Percentiles rank a stretch among this genome's conserved stretches.
These are phyloP conservation scores for Dendrophyllia cribrosa DNA, from an alignment of 64 coral and sea anemone species.

Conservation along the genomic window DNA sequence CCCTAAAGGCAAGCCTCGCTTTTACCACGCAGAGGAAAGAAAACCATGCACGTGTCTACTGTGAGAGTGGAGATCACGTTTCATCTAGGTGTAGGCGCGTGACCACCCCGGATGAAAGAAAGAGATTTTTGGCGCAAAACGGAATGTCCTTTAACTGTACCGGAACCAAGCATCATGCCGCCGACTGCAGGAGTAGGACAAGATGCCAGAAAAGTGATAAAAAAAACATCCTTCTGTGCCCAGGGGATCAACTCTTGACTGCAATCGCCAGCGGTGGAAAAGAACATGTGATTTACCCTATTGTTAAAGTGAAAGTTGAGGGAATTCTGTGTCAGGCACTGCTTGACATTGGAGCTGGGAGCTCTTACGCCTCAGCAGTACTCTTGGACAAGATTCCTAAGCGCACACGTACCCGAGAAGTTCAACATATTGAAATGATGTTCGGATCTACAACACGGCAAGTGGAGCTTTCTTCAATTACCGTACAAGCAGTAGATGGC, in stretches of 20 bases:
- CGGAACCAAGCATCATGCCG: background rate
- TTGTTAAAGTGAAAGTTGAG: background rate
- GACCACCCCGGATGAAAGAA: background rate
- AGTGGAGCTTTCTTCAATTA: background rate
- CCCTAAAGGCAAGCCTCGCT: background rate
- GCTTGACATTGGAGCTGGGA: slow-evolving; percentile 3
- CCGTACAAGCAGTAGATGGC: background rate
- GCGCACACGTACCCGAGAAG: background rate
- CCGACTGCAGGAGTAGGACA: background rate
- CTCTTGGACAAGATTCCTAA: background rate
- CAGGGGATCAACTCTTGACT: background rate
- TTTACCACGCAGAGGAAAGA: background rate
- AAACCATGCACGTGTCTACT: background rate
- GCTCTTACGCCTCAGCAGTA: background rate
- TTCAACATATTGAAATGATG: slow-evolving; percentile 1
- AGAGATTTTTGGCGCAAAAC: background rate
- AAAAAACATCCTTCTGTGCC: background rate
- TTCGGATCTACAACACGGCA: background rate
- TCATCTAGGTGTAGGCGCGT: background rate
- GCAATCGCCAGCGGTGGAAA: background rate
- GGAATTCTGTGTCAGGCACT: background rate
- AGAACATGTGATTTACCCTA: background rate
- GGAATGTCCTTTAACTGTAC: background rate
- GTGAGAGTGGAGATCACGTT: background rate
- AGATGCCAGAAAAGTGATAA: background rate